Evolutionary conservation across 2,113 vertebrate species (phyloP).

Genomic region (Furnarius figulus): DNA sequence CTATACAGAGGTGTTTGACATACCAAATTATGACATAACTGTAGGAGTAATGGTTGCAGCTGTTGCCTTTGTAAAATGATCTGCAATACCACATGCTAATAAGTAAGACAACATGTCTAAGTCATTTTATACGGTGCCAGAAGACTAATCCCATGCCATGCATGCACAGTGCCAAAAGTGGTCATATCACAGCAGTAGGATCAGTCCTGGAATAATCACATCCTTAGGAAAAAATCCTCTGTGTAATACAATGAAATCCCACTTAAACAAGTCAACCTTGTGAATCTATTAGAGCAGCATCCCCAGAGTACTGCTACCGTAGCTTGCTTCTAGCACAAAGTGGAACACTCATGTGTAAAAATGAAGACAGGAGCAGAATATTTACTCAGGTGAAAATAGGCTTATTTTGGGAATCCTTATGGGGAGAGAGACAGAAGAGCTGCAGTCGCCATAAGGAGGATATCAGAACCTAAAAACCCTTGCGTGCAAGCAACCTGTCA

Average conservation of each 20-base stretch:
- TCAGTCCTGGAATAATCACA: slow-evolving; percentile 73
- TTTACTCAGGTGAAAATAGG: slow-evolving; percentile 37
- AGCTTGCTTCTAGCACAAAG: background rate
- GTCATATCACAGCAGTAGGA: slow-evolving; percentile 66
- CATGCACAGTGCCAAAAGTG: slow-evolving; percentile 56
- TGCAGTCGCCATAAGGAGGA: background rate
- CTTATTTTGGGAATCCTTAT: background rate
- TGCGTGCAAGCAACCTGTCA: background rate
- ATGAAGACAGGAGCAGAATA: slow-evolving; percentile 28
- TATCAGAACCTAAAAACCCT: background rate
- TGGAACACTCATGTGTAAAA: background rate
- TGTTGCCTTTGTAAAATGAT: slow-evolving; percentile 77
- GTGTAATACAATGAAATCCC: slow-evolving; percentile 69
- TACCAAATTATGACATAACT: slow-evolving; percentile 74
- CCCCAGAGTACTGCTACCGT: slow-evolving; percentile 39
- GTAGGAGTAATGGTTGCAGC: slow-evolving; percentile 72
- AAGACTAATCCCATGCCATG: slow-evolving; percentile 67
- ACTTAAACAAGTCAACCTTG: slow-evolving; percentile 69
- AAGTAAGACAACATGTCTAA: slow-evolving; percentile 65
- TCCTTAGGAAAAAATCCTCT: slow-evolving; percentile 68
- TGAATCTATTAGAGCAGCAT: slow-evolving; percentile 56
- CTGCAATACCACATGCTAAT: slow-evolving; percentile 68
- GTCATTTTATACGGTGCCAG: slow-evolving; percentile 64
- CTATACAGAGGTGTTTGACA: slow-evolving; percentile 63
- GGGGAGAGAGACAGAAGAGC: background rate